Conservation (phyloP, 2,113 vertebrate genomes). For the Elaphurus davidianus region DNA sequence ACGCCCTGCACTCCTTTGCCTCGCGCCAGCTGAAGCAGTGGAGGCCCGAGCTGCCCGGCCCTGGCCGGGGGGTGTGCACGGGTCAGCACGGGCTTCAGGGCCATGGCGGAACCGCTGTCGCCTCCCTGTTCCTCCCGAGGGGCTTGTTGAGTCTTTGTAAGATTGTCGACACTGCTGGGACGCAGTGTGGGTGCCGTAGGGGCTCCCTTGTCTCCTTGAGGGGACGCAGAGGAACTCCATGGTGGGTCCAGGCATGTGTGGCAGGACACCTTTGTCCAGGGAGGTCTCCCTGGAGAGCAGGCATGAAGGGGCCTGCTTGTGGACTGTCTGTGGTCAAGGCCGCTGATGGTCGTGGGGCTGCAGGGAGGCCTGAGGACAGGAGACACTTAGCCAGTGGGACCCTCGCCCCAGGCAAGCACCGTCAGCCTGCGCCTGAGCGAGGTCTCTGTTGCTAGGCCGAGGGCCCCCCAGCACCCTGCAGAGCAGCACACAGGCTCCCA, state of each 20-base stretch:
- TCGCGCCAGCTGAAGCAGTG: slow-evolving; percentile 97
- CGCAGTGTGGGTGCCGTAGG: background rate
- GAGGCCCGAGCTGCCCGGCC: slow-evolving; percentile 85
- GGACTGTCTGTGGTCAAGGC: background rate
- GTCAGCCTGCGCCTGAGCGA: background rate
- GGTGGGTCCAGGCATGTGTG: background rate
- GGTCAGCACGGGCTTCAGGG: background rate
- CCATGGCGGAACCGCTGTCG: background rate
- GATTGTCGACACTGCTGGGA: too few species aligned
- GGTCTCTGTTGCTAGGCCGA: background rate
- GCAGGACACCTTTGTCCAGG: background rate
- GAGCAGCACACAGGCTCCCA: background rate
- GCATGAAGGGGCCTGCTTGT: background rate
- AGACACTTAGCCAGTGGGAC: background rate
- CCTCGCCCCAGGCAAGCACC: rapidly evolving
- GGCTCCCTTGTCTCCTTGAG: background rate
- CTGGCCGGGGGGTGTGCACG: background rate
- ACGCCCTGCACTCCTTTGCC: slow-evolving; percentile 91
- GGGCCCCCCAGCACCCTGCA: background rate
- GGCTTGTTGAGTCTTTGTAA: background rate
- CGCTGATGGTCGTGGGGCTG: rapidly evolving
- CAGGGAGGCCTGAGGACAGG: background rate
- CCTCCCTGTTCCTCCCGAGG: background rate
- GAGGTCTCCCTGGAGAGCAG: background rate
- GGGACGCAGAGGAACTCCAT: background rate